Conservation (phyloP, 2,888 invertebrate species). For the Pammene fasciana region DNA sequence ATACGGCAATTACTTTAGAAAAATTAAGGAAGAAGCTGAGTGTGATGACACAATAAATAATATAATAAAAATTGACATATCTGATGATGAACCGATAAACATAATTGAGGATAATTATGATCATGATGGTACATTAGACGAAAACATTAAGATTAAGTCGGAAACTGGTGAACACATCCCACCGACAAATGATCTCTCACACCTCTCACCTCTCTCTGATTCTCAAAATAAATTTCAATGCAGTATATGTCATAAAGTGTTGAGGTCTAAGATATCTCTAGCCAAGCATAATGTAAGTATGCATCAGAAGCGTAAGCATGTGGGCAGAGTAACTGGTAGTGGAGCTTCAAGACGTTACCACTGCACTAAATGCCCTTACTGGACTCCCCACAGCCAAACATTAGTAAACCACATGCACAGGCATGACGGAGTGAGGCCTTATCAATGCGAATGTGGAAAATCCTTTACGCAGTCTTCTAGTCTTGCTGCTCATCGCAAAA, state of each 20-base stretch:
- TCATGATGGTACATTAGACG: conserved; percentile 3
- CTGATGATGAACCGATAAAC: conserved; percentile 40
- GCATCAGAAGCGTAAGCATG: conserved; percentile 69
- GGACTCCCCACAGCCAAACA: conserved; percentile 76
- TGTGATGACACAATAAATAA: conserved; percentile 23
- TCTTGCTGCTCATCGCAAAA: conserved; percentile 72
- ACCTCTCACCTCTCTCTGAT: conserved; percentile 2
- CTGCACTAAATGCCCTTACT: conserved; percentile 72
- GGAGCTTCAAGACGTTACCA: conserved; percentile 68
- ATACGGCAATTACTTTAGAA: conserved; percentile 49
- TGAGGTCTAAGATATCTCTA: conserved; percentile 65
- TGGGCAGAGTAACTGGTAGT: conserved; percentile 70
- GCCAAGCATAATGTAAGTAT: conserved; percentile 65
- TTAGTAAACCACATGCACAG: conserved; percentile 74
- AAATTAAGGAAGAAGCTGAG: conserved; percentile 13
- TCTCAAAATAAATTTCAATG: conserved; percentile 52
- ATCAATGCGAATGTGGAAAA: conserved; percentile 75
- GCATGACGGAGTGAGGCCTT: conserved; percentile 76
- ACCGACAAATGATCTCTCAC: background rate
- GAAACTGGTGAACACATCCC: background rate
- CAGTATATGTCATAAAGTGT: conserved; percentile 61
- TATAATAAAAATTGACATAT: conserved; percentile 23
- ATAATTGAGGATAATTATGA: conserved; percentile 37
- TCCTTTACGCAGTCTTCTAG: conserved; percentile 74
- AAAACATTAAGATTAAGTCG: background rate